Conservation (phyloP, 2,888 invertebrate species). For the Scrobipalpa atriplicella region DNA sequence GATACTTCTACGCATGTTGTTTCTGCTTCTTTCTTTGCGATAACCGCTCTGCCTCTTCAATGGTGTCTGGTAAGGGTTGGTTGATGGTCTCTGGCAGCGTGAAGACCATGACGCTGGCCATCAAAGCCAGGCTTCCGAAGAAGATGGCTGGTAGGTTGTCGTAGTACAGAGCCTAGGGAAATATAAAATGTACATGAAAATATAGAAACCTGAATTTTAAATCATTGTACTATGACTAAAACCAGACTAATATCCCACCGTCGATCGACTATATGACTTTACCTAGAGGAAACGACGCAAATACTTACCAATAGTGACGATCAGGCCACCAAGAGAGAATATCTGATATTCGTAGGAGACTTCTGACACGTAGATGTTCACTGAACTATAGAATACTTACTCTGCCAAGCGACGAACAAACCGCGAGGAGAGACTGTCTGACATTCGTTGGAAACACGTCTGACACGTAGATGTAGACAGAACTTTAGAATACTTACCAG, state of each 20-base stretch:
- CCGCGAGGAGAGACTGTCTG: constrained; percentile 84
- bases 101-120: constrained; percentile 80
- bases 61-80: constrained; percentile 81
- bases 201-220: background rate
- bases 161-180: constrained; percentile 67
- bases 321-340: constrained; percentile 84
- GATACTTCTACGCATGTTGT: constrained; percentile 32
- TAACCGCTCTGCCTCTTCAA: constrained; percentile 81
- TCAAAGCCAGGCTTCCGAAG: constrained; percentile 80
- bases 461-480: constrained; percentile 86
- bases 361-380: constrained; percentile 35
- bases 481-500: constrained; percentile 83
- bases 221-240: too few relatives aligned
- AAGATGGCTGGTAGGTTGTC: constrained; percentile 82
- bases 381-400: constrained; percentile 61
- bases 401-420: constrained; percentile 85
- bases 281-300: too few relatives aligned
- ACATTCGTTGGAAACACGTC: constrained; percentile 87
- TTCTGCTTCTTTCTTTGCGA: constrained; percentile 46
- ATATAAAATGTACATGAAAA: too few relatives aligned
- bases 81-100: constrained; percentile 85
- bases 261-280: too few relatives aligned
- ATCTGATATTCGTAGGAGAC: constrained; percentile 85
- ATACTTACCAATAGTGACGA: constrained; percentile 84
- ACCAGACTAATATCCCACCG: background rate